Evolutionary conservation across 2,888 invertebrate species (phyloP).

Genomic region (Petrophora chlorosata): DNA sequence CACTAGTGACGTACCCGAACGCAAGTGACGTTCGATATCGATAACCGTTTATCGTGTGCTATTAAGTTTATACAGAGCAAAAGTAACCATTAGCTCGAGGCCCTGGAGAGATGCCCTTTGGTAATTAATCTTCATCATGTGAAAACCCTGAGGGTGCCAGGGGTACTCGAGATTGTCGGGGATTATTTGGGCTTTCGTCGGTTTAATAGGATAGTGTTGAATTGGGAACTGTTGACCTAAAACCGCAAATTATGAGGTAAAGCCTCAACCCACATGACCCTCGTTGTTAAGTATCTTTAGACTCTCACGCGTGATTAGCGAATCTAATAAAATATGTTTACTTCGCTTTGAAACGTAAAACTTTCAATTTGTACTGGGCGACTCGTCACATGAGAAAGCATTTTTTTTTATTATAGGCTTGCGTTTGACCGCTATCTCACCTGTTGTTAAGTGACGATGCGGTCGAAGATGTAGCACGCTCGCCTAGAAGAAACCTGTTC

Average conservation of each 20-base stretch:
- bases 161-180: slow-evolving; percentile 31
- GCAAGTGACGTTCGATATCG: slow-evolving; percentile 31
- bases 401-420: too few relatives aligned
- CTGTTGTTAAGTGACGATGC: too few relatives aligned
- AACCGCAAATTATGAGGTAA: slow-evolving; percentile 7
- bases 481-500: too few relatives aligned
- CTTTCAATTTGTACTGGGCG: too few relatives aligned
- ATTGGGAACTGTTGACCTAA: slow-evolving; percentile 18
- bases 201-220: slow-evolving; percentile 24
- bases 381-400: too few relatives aligned
- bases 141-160: slow-evolving; percentile 36
- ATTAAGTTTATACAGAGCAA: slow-evolving; percentile 37
- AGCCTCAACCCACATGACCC: too few relatives aligned
- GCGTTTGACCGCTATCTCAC: too few relatives aligned
- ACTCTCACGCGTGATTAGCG: too few relatives aligned
- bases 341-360: too few relatives aligned
- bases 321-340: too few relatives aligned
- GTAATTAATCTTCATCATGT: slow-evolving; percentile 56
- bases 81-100: slow-evolving; percentile 40
- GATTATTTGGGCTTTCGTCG: slow-evolving; percentile 29
- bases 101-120: slow-evolving; percentile 30
- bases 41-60: slow-evolving; percentile 37
- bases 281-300: too few relatives aligned
- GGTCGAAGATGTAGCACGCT: too few relatives aligned
- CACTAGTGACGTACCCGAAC: slow-evolving; percentile 17